Evolutionary conservation across 2,797 vertebrate species (phyloP), one percentile per base, ranked within the genome.

Genomic region (Hydrocynus forskahlii): DNA sequence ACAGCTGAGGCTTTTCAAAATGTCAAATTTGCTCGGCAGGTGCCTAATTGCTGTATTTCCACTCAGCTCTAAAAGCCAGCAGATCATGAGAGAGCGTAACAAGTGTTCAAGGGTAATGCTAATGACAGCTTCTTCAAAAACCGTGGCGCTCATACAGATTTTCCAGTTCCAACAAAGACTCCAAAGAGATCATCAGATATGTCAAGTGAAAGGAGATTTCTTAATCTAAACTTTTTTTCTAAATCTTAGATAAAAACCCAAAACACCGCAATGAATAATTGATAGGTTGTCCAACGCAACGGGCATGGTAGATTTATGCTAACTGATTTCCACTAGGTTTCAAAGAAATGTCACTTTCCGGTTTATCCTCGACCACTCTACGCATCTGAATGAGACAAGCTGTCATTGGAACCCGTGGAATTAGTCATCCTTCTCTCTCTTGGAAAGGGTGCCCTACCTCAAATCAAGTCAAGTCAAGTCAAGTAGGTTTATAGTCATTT

Each of bases 11-110:
- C 81, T 82, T 85, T 84, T 84, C 75, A 83, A 90, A 90, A 90
- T 88, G 87, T 87, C 85, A 87, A 45, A 85, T 88, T 81, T 76
- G 83, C 85, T 79, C 85, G 87, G 87, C 75, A 57, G 77, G 79
- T 74, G 75, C 76, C 87, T 88, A 88, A 85, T 85, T 83, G 79
- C 79, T 73, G 67, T 19, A 81, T 78, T 64, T 75, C 76, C 25
- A 23, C 62, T 75, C 57, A 60, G 40, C 62, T 73, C 55, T 81
- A 79, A 86, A 80, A 73, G 79, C 38, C 80, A 76, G 80, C 21
- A 78, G 79, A 88, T 72, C 62, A 78, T 81, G 66, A 62, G 40
- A 76, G 4, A 73, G 21, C 40, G 52, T 10, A 57, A 59, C 38
- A 45, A 55, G 71, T 66, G 38, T 62, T 73, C 60, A 55, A 68